Base-by-base conservation (phyloP, 2,113 vertebrate species). In the Panthera leo region DNA sequence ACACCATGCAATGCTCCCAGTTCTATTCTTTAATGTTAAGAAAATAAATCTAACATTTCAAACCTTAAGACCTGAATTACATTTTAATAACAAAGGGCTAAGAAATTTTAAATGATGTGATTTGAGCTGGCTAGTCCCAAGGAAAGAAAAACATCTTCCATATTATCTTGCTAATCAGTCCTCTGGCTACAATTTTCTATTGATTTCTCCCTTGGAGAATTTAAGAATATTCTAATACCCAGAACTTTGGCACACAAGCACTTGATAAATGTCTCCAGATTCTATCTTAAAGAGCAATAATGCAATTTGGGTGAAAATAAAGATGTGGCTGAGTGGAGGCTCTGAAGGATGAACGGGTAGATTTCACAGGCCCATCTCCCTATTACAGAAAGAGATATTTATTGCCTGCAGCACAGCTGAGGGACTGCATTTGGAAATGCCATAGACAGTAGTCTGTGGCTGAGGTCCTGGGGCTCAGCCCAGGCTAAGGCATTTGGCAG, bases 361-460 rank as follows among this genome's bases (percentile, higher is more conserved):
- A 67, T 75, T 90, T 89, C 92, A 67, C 0, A 42, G 68, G 48
- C 63, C 87, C 19, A 7, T 8, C 58, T 89, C 63, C 89, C 86
- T 58, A 23, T 45, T 65, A 95, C 82, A 97, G 97, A 97, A 95
- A 92, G 95, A 85, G 97, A 97, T 92, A 96, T 95, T 97, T 85
- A 96, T 92, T 76, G 83, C 89, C 85, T 61, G 42, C 67, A 31
- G 85, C 96, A 78, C 97, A 97, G 97, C 97, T 97, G 96, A 96
- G 82, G 70, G 82, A n/a, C 70, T 83, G 83, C 48, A 36, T 82
- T 93, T 91, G 94, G 85, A 94, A 96, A 95, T 27, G 65, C 86
- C 95, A 89, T 65, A 95, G 94, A 97, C 94, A 65, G 79, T 12
- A 4, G 55, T 91, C 93, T 96, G 97, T 90, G 76, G 92, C 92